Evolutionary conservation across 2,113 vertebrate genomes (phyloP), one percentile per base, ranked within the genome.

Genomic region (Onychostoma macrolepis): DNA sequence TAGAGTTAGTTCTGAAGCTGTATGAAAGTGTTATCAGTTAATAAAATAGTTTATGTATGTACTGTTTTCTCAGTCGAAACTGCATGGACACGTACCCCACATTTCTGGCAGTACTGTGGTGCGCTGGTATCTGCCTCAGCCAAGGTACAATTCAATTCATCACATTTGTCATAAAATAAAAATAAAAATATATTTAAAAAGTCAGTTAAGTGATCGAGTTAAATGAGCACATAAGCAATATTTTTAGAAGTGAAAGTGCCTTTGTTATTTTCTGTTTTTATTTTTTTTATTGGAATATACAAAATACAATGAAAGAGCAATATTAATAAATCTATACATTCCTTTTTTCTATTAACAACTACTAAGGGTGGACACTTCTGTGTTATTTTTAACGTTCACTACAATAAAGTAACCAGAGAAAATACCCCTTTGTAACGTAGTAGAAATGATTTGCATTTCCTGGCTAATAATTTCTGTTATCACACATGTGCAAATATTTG

Each of bases 81-180:
- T 99, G 98, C 0, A 97, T 96, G 85, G 97, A 99, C 0, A 88
- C 96, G 0, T 99, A 99, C 65, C 95, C 98, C 1, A 98, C 98
- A 0, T 99, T 99, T 90, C 95, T 99, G 0, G 98, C 94, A 0
- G 91, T 97, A 85, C 96, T 99, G 89, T 99, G 98, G 98, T 97
- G 96, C 2, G 97, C 97, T 0, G 98, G 98, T 4, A 88, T 99
- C 24, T 96, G 98, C 85, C 97, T 98, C 90, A 98, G 94, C 91
- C 98, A 98, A 97, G 96, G 98, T 99, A 97, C 50, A 11, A 94
- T 89, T 30, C 0, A 48, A 86, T 89, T 45, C 74, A 76, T 67
- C 26, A 79, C 28, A 53, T 24, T 78, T 8, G 4, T 78, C 72
- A 65, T 11, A 4, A 11, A 13, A 33, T 33, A 33, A 53, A 17